Evolutionary conservation across 2,113 vertebrate species (phyloP).

Genomic region (Thomomys bottae): DNA sequence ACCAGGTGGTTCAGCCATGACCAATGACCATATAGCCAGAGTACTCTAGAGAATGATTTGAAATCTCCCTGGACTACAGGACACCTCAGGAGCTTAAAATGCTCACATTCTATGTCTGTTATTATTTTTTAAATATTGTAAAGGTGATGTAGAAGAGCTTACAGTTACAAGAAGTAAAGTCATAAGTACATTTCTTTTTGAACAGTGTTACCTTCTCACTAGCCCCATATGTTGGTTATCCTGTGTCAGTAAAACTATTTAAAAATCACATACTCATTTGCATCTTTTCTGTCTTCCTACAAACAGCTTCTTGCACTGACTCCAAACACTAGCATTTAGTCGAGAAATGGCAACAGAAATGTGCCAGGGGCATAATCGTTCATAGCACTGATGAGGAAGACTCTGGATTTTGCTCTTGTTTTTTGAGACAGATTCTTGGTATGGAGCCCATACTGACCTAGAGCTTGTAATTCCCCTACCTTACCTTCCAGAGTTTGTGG

Average conservation of each 20-base stretch:
- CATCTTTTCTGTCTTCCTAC: not conserved
- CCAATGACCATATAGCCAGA: not conserved
- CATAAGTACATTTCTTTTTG: too few species aligned
- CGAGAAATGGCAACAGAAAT: not conserved
- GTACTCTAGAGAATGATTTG: not conserved
- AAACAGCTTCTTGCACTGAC: not conserved
- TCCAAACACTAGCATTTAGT: not conserved
- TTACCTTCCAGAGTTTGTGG: too few species aligned
- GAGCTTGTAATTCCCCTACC: not conserved
- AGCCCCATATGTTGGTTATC: not conserved
- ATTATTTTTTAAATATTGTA: too few species aligned
- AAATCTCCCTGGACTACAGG: not conserved
- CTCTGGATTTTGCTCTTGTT: not conserved
- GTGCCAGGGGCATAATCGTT: not conserved
- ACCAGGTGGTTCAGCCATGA: not conserved
- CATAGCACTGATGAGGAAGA: not conserved
- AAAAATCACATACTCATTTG: not conserved
- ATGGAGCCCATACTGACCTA: not conserved
- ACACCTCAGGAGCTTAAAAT: not conserved
- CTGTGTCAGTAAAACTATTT: not conserved
- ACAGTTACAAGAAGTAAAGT: too few species aligned
- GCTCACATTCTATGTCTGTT: not conserved
- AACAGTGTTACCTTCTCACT: too few species aligned
- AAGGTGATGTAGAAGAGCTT: too few species aligned
- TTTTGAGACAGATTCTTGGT: not conserved